Conservation (phyloP, 2,113 vertebrate genomes). For the Callorhinus ursinus region DNA sequence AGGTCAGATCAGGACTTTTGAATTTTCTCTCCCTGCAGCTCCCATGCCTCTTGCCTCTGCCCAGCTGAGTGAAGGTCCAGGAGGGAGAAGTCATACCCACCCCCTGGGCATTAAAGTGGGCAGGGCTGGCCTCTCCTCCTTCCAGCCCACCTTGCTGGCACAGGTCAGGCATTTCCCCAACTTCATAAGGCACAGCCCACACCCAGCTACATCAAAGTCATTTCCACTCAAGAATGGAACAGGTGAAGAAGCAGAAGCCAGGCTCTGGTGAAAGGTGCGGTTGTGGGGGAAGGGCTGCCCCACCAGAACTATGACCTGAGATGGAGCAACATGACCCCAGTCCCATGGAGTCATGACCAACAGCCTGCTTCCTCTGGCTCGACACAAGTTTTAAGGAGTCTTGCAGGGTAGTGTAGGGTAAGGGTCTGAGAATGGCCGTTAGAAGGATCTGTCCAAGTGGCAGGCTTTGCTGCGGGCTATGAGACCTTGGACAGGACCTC, state of each 20-base stretch:
- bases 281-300: rapidly evolving
- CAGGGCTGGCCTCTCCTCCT: not conserved
- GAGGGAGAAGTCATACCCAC: rapidly evolving
- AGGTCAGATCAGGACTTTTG: rapidly evolving
- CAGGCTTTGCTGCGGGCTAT: not conserved
- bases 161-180: not conserved
- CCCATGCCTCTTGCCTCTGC: rapidly evolving
- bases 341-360: not conserved
- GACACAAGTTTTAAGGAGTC: rapidly evolving
- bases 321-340: rapidly evolving
- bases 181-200: rapidly evolving
- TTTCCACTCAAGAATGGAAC: not conserved
- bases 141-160: not conserved
- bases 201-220: not conserved
- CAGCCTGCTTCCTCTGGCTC: not conserved
- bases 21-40: too few species aligned
- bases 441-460: not conserved
- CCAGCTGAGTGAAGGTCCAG: not conserved
- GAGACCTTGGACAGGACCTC: not conserved
- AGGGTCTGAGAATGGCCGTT: too few species aligned
- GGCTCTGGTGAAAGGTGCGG: not conserved
- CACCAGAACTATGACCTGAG: not conserved
- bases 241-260: not conserved
- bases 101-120: not conserved
- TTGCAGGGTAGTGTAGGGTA: not conserved